phyloP scores from a whole-genome alignment of 2,113 vertebrate genomes.

The Petrocephalus zakoni region DNA sequence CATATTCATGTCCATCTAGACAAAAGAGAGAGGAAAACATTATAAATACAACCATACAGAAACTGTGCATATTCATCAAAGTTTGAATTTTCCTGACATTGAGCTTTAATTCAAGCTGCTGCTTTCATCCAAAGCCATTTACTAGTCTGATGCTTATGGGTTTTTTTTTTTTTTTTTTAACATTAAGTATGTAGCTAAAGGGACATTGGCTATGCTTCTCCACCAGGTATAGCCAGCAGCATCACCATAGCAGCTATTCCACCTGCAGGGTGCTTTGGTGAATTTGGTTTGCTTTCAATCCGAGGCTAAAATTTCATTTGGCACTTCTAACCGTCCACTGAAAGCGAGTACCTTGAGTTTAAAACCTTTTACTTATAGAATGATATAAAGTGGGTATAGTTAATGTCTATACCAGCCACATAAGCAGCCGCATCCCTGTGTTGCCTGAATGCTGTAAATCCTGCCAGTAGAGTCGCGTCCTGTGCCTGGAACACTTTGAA shows the following conservation, averaged over 20 bases:
- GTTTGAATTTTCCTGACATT: not conserved
- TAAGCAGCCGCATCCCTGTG: not conserved
- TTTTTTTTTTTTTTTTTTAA: not conserved
- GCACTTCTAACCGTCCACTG: not conserved
- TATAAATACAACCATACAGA: not conserved
- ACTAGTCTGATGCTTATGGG: not conserved
- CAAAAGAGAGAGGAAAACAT: slow-evolving; percentile 37
- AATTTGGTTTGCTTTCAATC: not conserved
- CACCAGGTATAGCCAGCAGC: not conserved
- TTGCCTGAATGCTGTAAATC: not conserved
- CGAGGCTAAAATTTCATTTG: not conserved
- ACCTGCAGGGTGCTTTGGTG: not conserved
- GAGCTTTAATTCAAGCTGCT: not conserved
- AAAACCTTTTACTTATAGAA: not conserved
- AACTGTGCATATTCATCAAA: not conserved
- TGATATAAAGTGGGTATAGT: not conserved
- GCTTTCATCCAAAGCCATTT: not conserved
- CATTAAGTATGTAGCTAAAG: not conserved
- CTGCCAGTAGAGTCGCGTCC: not conserved
- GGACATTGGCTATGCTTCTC: not conserved
- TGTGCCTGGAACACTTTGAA: not conserved
- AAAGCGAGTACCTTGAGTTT: not conserved
- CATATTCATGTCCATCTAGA: slow-evolving; percentile 50
- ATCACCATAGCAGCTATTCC: not conserved
- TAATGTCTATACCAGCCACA: not conserved